A percentile compares a stretch with the other conserved stretches of the same genome.
These are phyloP conservation scores for Polypedilum pembai DNA, from an alignment of 1,140 invertebrate species.

Conservation along the genomic window DNA sequence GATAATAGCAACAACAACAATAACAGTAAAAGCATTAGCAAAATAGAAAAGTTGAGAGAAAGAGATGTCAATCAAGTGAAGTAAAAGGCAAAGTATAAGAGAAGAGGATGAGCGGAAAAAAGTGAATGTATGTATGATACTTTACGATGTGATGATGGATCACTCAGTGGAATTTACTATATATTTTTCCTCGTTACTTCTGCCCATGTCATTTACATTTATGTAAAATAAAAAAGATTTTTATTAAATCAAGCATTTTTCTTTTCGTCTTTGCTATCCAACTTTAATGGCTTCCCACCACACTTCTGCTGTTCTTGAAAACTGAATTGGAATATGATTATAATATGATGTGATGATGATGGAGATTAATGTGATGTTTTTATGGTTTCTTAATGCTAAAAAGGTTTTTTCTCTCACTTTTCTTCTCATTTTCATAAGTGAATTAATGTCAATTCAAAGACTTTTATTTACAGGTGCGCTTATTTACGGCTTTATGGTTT, in stretches of 20 bases:
- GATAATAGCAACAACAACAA: neutral
- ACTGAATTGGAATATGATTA: neutral
- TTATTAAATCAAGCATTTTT: neutral
- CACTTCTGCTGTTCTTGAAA: neutral
- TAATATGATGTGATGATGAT: conserved; percentile 8
- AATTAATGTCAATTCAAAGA: neutral
- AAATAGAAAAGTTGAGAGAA: neutral
- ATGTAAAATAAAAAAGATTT: neutral
- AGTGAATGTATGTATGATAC: neutral
- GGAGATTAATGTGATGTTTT: conserved; percentile 1
- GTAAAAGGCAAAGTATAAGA: neutral
- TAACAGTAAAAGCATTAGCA: neutral
- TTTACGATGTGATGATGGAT: neutral
- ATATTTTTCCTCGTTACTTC: neutral
- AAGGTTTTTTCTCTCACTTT: neutral
- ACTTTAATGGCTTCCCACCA: neutral
- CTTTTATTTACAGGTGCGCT: no score
- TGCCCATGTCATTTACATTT: neutral
- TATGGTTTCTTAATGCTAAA: neutral
- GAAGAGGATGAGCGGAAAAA: neutral
- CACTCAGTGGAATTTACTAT: neutral
- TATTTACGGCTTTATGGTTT: no score
- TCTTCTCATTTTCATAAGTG: neutral
- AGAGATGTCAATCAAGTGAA: neutral
- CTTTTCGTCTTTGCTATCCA: neutral